Evolutionary conservation across 2,113 vertebrate genomes (phyloP).

Genomic region (Toxotes chatareus): DNA sequence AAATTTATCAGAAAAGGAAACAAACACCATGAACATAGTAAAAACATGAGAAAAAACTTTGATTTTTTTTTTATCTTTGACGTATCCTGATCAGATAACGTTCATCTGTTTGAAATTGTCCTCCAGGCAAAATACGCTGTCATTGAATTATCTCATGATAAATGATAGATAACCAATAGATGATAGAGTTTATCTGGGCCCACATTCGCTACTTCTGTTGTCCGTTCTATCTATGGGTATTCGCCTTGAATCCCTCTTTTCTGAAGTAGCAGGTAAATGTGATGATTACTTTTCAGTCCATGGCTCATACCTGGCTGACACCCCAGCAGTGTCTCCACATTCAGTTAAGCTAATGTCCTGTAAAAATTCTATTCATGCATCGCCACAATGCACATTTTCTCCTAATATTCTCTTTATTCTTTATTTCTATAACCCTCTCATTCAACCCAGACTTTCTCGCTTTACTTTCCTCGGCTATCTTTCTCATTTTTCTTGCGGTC

Average conservation of each 20-base stretch:
- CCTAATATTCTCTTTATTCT: slow-evolving; percentile 49
- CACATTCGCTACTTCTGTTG: not conserved
- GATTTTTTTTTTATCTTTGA: not conserved
- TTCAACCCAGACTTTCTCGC: slow-evolving; percentile 41
- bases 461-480: slow-evolving; percentile 4
- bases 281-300: slow-evolving; percentile 43
- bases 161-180: not conserved
- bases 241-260: not conserved
- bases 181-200: too few species aligned
- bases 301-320: slow-evolving; percentile 45
- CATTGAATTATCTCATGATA: too few species aligned
- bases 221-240: not conserved
- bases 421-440: slow-evolving; percentile 28
- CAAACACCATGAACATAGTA: not conserved
- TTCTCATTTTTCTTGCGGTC: slow-evolving; percentile 21
- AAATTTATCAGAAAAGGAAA: not conserved
- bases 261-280: slow-evolving; percentile 23
- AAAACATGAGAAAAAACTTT: not conserved
- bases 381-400: slow-evolving; percentile 40
- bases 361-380: slow-evolving; percentile 61
- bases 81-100: not conserved
- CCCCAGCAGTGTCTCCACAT: slow-evolving; percentile 32
- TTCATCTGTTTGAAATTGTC: not conserved
- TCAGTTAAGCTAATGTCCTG: slow-evolving; percentile 64
- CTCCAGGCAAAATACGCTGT: too few species aligned